Evolutionary conservation across 2,113 vertebrate species (phyloP).

Genomic region (Ifrita kowaldi): DNA sequence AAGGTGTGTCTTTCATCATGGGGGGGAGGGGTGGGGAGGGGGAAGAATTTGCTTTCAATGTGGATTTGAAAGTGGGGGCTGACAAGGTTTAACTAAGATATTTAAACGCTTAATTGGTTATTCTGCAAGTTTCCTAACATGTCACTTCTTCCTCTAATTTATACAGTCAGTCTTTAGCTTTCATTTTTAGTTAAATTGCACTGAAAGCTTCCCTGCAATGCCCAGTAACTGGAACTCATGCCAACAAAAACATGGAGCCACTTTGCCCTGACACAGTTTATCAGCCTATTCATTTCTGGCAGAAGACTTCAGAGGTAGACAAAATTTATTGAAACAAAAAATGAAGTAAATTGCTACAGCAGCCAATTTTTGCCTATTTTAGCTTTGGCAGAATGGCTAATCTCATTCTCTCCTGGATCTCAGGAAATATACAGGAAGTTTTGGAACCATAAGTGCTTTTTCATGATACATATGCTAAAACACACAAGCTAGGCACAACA

Average conservation of each 20-base stretch:
- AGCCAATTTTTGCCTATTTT: slow-evolving; percentile 49
- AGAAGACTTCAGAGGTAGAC: slow-evolving; percentile 54
- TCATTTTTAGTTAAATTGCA: background rate
- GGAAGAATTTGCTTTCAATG: background rate
- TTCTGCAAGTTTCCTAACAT: background rate
- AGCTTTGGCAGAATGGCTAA: slow-evolving; percentile 48
- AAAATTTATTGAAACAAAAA: slow-evolving; percentile 48
- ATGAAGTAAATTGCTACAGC: slow-evolving; percentile 32
- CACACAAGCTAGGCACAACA: slow-evolving; percentile 21
- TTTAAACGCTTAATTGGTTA: background rate
- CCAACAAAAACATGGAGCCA: slow-evolving; percentile 32
- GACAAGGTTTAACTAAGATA: background rate
- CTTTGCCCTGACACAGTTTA: slow-evolving; percentile 9
- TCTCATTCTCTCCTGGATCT: background rate
- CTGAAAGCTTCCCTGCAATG: background rate
- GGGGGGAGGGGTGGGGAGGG: no score
- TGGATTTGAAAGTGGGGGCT: background rate
- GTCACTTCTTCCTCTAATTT: background rate
- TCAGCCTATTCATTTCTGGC: slow-evolving; percentile 39
- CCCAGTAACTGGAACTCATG: background rate
- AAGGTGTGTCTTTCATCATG: background rate
- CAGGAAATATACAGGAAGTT: background rate
- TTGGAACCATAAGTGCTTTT: background rate
- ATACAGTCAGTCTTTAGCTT: background rate
- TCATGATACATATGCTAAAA: background rate